Conservation (phyloP, 2,113 vertebrate species). For the Turnix velox region DNA sequence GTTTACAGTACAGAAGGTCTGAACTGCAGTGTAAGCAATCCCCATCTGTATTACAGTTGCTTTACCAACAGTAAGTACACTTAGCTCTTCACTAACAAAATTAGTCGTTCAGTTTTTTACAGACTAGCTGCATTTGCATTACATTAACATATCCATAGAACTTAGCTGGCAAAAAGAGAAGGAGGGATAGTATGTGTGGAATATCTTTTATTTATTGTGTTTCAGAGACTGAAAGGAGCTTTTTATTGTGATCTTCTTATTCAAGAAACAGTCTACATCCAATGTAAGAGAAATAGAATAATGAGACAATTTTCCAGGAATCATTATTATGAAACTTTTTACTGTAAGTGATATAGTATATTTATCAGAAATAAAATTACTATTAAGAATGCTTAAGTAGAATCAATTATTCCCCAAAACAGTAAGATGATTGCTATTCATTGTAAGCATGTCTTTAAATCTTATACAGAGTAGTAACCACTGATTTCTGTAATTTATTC, state of each 20-base stretch:
- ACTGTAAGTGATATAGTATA: background rate
- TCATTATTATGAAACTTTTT: background rate
- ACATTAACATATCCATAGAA: background rate
- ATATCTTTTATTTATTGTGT: background rate
- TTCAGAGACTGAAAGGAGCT: background rate
- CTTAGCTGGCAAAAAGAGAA: background rate
- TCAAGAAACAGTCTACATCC: background rate
- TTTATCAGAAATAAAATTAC: background rate
- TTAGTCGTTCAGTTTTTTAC: background rate
- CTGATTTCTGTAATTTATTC: background rate
- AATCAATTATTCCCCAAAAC: background rate
- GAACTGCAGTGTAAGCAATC: background rate
- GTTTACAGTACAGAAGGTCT: background rate
- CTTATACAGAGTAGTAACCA: background rate
- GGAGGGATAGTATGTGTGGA: background rate
- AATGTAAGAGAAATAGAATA: background rate
- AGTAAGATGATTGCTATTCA: background rate
- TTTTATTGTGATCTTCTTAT: background rate
- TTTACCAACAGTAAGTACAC: background rate
- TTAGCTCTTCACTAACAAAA: background rate
- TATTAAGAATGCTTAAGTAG: background rate
- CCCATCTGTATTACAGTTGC: background rate
- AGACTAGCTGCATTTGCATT: background rate
- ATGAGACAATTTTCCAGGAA: background rate
- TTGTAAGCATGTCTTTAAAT: background rate